Base-by-base conservation (phyloP, 2,797 vertebrate genomes). In the Novumbra hubbsi region DNA sequence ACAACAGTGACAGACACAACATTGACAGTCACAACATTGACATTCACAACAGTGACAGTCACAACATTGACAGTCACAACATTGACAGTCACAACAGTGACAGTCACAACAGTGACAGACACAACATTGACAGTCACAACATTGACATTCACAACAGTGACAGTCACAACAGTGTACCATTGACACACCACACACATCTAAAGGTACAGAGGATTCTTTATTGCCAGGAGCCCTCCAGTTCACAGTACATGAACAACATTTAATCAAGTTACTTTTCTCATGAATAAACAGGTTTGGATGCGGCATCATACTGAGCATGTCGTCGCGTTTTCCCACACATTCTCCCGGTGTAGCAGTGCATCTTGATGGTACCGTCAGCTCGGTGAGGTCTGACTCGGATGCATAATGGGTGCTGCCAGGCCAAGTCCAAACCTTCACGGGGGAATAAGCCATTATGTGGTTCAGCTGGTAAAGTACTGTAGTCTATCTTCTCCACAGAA, bases 221-320 rank as follows among this genome's bases (percentile, higher is more conserved):
- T 87, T 87, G 86, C 84, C 86, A 81, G 74, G 75, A 82, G 80
- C 78, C 77, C 72, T 82, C 80, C 76, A 63, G 80, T 84, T 85
- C 78, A 83, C 76, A 84, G 52, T 48, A 73, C 62, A 70, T 76
- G 69, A 78, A 83, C 80, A 84, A 78, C 78, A 82, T 77, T 79
- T 78, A 64, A 76, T 81, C 73, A 72, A 38, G 70, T 74, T 38
- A 63, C 72, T 55, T 34, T 79, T 75, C 34, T 78, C 73, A 50
- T 62, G 75, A 68, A 57, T 80, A 75, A 73, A 83, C 70, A 81
- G 77, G 76, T 73, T 68, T 68, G 70, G 41, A 28, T 55, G 63
- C 34, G 72, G 63, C 76, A 75, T 73, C 52, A 16, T 75, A 70
- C 67, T 70, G 74, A 73, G 67, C 74, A 72, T 60, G 65, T 75